phyloP scores from a whole-genome alignment of 30 jellyfish, hydroid and myxozoan genomes.

The Sanderia malayensis region DNA sequence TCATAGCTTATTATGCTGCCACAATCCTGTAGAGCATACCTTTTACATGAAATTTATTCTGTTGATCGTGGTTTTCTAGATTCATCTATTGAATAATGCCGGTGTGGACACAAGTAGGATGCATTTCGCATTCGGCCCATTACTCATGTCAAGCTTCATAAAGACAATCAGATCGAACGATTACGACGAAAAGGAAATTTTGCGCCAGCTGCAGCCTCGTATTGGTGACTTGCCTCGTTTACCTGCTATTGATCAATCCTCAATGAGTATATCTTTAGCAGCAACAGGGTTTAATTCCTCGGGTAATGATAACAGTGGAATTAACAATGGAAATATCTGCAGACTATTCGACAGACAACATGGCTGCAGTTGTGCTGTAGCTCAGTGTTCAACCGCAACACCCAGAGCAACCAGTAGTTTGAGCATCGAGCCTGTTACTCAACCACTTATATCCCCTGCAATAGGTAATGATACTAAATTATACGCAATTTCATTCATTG shows the following conservation, averaged over 20 bases:
- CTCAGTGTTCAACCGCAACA: not conserved
- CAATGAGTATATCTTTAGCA: not conserved
- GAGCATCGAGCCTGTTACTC: not conserved
- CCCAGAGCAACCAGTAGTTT: not conserved
- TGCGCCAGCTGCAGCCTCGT: constrained; percentile 15
- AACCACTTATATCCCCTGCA: not conserved
- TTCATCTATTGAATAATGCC: constrained; percentile 25
- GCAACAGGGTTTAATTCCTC: no score
- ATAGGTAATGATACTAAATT: constrained; percentile 17
- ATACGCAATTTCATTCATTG: constrained; percentile 1
- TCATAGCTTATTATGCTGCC: no score
- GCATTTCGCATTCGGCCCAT: constrained; percentile 40
- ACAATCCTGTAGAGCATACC: no score
- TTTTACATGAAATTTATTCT: not conserved
- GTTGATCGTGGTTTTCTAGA: not conserved
- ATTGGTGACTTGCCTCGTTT: not conserved
- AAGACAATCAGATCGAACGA: constrained; percentile 22
- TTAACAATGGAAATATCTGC: not conserved
- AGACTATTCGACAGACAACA: not conserved
- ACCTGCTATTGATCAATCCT: not conserved
- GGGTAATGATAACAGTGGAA: not conserved
- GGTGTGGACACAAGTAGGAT: constrained; percentile 20
- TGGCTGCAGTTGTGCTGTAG: not conserved
- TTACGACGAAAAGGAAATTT: constrained; percentile 19
- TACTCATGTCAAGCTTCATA: constrained; percentile 35